Conservation (phyloP, 2,888 invertebrate species). For the Apotomis turbidana region DNA sequence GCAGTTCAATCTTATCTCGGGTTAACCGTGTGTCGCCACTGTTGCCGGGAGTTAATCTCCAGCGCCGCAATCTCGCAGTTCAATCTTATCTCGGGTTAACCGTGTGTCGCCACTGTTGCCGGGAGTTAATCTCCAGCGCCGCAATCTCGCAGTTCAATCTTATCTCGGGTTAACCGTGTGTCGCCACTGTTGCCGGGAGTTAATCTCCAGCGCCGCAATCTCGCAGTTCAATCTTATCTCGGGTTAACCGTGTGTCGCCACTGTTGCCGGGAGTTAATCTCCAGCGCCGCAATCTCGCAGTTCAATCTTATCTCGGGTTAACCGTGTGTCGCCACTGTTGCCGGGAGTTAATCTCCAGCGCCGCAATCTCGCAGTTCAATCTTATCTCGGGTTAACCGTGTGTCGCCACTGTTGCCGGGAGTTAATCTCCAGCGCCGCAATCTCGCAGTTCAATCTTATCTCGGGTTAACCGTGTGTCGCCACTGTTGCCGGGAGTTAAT, state of each 20-base stretch:
- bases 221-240: slow-evolving; percentile 61
- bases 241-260: slow-evolving; percentile 51
- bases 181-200: no score
- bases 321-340: slow-evolving; percentile 49
- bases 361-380: slow-evolving; percentile 57
- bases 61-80: slow-evolving; percentile 54
- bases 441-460: slow-evolving; percentile 63
- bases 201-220: slow-evolving; percentile 50
- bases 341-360: slow-evolving; percentile 23
- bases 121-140: slow-evolving; percentile 20
- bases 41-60: slow-evolving; percentile 44
- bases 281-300: slow-evolving; percentile 52
- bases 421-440: slow-evolving; percentile 45
- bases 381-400: slow-evolving; percentile 61
- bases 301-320: slow-evolving; percentile 62
- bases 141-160: slow-evolving; percentile 60
- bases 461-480: slow-evolving; percentile 51
- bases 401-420: no score
- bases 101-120: slow-evolving; percentile 44
- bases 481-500: no score
- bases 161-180: slow-evolving; percentile 58
- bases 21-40: slow-evolving; percentile 54
- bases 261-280: slow-evolving; percentile 31
- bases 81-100: slow-evolving; percentile 63
- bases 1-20: slow-evolving; percentile 60